Evolutionary conservation across 1,140 invertebrate genomes (phyloP), one percentile per base, ranked within the genome.

Genomic region (Centruroides sculpturatus): DNA sequence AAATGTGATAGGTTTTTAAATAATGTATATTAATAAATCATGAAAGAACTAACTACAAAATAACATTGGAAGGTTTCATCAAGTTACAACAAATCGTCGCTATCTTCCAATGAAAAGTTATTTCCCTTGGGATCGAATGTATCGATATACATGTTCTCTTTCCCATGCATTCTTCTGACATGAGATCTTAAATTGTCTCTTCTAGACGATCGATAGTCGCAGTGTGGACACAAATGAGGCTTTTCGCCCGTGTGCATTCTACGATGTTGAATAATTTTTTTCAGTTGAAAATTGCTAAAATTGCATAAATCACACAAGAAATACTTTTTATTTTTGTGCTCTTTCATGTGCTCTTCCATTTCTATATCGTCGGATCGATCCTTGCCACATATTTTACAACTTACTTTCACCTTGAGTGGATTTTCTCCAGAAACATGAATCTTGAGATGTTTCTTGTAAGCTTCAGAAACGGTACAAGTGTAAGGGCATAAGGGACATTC

Each of bases 231-330:
- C 0, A 78, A 67, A 64, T 79, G 77, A 8, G 78, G 77, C 59
- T 78, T 79, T 60, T 81, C 79, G 0, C 79, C 79, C n/a, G 79
- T 81, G 64, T 81, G 80, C 75, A 81, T 80, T 41, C 77, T 23
- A 46, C 59, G 59, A 47, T 60, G 59, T 35, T 60, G 59, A 10
- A 60, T 60, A n/a, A 69, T 66, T 64, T 80, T 80, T 68, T 79
- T 80, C 41, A 79, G 61, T 66, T 80, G 78, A 5, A 80, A 73
- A 8, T 76, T 79, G 47, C 75, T 73, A 61, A 80, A 80, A 62
- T 76, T 76, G 66, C 78, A 80, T 63, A 80, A 75, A 66, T 80
- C 78, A 65, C 78, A 80, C 66, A 77, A 79, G 62, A 79, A 79
- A 66, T 77, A 77, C 66, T 78, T 74, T 48, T 77, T 76, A 55